Conservation (phyloP, 2,797 vertebrate genomes). For the Pipistrellus pygmaeus region DNA sequence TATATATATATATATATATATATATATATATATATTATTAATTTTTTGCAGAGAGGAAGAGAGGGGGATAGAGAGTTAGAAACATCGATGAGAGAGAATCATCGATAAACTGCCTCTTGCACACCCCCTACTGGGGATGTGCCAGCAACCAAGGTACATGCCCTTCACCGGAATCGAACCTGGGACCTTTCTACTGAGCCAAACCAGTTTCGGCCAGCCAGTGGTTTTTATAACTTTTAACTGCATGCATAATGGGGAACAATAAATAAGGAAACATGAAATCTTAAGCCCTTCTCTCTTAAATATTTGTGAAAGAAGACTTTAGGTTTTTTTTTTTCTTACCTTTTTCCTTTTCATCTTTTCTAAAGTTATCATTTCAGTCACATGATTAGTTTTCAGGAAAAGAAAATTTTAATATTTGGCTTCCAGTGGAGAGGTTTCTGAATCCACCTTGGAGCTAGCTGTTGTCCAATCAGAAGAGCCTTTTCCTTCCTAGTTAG, state of each 20-base stretch:
- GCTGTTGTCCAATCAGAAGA: neutral
- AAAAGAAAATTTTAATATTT: conserved; percentile 55
- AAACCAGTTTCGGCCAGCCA: no score
- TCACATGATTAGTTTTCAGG: conserved; percentile 35
- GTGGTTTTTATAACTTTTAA: conserved; percentile 37
- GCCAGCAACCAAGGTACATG: no score
- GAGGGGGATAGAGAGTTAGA: no score
- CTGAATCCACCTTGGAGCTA: neutral
- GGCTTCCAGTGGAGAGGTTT: neutral
- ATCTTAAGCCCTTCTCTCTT: neutral
- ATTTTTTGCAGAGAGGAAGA: no score
- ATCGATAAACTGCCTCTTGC: no score
- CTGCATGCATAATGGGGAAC: neutral
- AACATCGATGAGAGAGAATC: no score
- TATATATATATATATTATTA: no score
- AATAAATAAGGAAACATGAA: neutral
- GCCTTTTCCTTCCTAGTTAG: conserved; percentile 16
- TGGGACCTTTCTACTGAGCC: no score
- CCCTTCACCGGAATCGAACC: no score
- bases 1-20: no score
- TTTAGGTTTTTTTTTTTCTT: conserved; percentile 15
- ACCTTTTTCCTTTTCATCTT: conserved; percentile 44
- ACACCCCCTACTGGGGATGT: no score
- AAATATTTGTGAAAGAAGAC: neutral
- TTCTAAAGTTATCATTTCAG: conserved; percentile 57